Base-by-base conservation (phyloP, 2,113 vertebrate genomes). In the Lamprologus ornatipinnis region DNA sequence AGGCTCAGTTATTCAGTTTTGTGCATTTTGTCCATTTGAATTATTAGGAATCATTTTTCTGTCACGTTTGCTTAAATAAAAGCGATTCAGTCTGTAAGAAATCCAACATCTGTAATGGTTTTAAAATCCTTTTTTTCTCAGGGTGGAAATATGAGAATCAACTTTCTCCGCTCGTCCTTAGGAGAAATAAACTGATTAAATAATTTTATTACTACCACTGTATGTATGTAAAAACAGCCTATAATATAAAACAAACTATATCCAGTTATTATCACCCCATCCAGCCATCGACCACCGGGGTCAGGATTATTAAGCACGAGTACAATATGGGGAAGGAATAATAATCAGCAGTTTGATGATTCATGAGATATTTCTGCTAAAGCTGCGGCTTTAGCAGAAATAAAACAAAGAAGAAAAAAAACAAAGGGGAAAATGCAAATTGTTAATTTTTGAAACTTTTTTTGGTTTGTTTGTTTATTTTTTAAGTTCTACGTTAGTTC, bases 201-300 rank as follows among this genome's bases (percentile, higher is more conserved):
- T 8, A 49, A 75, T 12, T 75, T 49, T 75, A 19, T 31, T 75
- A 8, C 42, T 75, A 19, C 9, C 8, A 49, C 0, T 2, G 23
- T 31, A 78, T 49, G 23, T 2, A 1, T 1, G 2, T 47, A 5
- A 58, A 21, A 23, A 0, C 23, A 31, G 12, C 3, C 9, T 60
- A 28, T 6, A 45, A 33, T 10, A 33, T 78, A 84, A 58, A 84
- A 33, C 7, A 53, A 45, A 57, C 15, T 42, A 13, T 10, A 84
- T 75, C 19, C 65, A 75, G 11, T 21, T 28, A 19, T 75, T 10
- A 45, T 57, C 17, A 1, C 68, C 51, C 19, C 1, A 45, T 40
- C 51, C 47, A 42, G 12, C 1, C 23, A 21, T 55, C 35, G 1
- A 10, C 2, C 1, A 7, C 4, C 15, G 5, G 35, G 21, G 19